A percentile compares a stretch with the other conserved stretches of the same genome.
phyloP scores from a whole-genome alignment of 2,888 invertebrate species.

The Geotrupes spiniger region DNA sequence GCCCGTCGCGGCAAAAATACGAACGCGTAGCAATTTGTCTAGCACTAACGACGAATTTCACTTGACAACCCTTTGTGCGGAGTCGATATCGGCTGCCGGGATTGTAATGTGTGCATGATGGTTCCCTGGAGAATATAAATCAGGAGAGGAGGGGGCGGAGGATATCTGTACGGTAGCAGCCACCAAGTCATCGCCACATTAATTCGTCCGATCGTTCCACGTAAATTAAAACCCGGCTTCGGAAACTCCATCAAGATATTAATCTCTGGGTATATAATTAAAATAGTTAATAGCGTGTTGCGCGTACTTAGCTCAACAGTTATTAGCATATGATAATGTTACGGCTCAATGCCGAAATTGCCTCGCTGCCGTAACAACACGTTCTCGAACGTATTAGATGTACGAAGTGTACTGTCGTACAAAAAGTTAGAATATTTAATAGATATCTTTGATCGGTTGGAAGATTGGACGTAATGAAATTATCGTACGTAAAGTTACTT shows the following conservation, averaged over 20 bases:
- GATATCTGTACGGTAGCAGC: constrained; percentile 30
- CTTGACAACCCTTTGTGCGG: neutral
- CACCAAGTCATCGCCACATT: constrained; percentile 34
- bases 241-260: constrained; percentile 39
- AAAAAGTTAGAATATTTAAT: too few relatives aligned
- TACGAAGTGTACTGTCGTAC: too few relatives aligned
- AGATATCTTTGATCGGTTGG: too few relatives aligned
- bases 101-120: constrained; percentile 34
- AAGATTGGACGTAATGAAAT: too few relatives aligned
- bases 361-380: too few relatives aligned
- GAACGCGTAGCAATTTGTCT: neutral
- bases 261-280: constrained; percentile 40
- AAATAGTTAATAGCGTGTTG: constrained; percentile 39
- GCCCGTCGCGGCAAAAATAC: neutral
- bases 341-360: constrained; percentile 29
- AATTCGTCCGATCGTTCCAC: constrained; percentile 31
- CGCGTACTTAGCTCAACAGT: constrained; percentile 36
- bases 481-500: too few relatives aligned
- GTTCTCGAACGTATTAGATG: too few relatives aligned
- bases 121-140: constrained; percentile 36
- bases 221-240: constrained; percentile 36
- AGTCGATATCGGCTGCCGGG: constrained; percentile 22
- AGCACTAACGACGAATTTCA: neutral
- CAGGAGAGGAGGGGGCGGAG: constrained; percentile 21
- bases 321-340: constrained; percentile 39